Conservation (phyloP, 1,140 invertebrate genomes). For the Lasioglossum baleicum region DNA sequence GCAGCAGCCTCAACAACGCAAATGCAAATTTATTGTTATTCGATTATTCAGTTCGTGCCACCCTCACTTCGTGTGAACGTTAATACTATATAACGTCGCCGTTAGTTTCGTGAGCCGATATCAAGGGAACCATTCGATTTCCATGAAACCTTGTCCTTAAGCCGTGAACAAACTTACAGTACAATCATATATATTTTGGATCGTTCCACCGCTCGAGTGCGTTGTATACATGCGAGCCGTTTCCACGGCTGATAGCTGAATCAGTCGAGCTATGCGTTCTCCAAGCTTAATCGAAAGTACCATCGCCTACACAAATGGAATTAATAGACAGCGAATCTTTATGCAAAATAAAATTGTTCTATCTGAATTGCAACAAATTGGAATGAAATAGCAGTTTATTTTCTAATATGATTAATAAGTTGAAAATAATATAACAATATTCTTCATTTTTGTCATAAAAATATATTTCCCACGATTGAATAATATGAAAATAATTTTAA, state of each 20-base stretch:
- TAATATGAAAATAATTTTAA: too few species aligned
- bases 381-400: too few species aligned
- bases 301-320: too few species aligned
- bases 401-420: too few species aligned
- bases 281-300: not conserved
- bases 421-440: too few species aligned
- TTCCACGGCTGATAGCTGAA: not conserved
- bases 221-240: too few species aligned
- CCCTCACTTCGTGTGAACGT: slow-evolving; percentile 70
- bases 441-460: too few species aligned
- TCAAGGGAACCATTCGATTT: slow-evolving; percentile 44
- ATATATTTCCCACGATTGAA: too few species aligned
- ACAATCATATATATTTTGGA: slow-evolving; percentile 42
- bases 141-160: slow-evolving; percentile 36
- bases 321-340: not conserved
- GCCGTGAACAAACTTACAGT: slow-evolving; percentile 27
- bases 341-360: too few species aligned
- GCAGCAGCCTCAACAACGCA: slow-evolving; percentile 73
- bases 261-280: not conserved
- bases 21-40: slow-evolving; percentile 80
- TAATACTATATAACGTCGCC: slow-evolving; percentile 72
- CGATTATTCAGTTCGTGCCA: slow-evolving; percentile 75
- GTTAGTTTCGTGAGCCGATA: slow-evolving; percentile 46
- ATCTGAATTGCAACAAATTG: too few species aligned
- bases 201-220: too few species aligned